Conservation (phyloP, 1,140 invertebrate species). For the Drosophila fuyamai region DNA sequence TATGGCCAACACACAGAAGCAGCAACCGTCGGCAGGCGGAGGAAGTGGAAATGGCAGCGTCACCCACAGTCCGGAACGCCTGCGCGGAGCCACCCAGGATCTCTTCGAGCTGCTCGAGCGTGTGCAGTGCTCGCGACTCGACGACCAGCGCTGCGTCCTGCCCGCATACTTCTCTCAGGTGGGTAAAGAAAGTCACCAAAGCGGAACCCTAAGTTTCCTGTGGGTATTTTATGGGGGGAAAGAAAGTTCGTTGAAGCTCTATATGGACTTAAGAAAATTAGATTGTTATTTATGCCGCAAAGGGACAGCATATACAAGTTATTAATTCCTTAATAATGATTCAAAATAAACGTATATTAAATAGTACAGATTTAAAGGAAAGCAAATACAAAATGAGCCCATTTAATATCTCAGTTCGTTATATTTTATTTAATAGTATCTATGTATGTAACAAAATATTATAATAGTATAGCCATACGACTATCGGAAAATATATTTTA, state of each 20-base stretch:
- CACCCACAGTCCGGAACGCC: constrained; percentile 84
- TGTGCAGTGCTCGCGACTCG: constrained; percentile 95
- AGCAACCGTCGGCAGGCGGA: constrained; percentile 43
- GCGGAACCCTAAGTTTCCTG: constrained; percentile 10
- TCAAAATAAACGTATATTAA: no score
- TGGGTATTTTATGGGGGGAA: constrained; percentile 2
- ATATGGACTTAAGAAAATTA: no score
- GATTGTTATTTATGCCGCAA: no score
- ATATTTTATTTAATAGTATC: no score
- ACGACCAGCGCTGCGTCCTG: constrained; percentile 97
- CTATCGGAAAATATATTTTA: no score
- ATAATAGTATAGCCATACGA: no score
- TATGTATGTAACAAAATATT: no score
- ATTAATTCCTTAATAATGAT: no score
- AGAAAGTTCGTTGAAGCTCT: not conserved
- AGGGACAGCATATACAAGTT: no score
- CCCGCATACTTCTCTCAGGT: constrained; percentile 95
- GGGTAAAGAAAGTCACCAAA: constrained; percentile 63
- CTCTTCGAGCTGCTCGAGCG: constrained; percentile 95
- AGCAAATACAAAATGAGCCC: no score
- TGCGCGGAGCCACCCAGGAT: constrained; percentile 91
- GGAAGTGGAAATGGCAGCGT: constrained; percentile 84
- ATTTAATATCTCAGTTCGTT: no score
- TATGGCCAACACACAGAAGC: constrained; percentile 83
- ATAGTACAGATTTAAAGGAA: no score